phyloP scores from a whole-genome alignment of 2,888 invertebrate genomes.

The Eustalomyia histrio region DNA sequence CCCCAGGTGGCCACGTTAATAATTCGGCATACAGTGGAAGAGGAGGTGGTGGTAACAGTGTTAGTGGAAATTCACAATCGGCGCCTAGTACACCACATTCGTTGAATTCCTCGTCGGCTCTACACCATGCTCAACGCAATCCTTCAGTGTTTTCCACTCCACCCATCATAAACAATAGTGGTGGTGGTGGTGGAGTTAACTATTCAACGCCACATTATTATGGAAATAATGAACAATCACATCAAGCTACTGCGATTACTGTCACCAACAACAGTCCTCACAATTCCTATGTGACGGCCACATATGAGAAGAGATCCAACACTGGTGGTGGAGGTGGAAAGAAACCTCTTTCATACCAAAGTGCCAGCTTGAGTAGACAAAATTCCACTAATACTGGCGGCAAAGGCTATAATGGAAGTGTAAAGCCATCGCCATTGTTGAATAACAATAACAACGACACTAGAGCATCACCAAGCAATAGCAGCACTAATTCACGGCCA shows the following conservation, averaged over 20 bases:
- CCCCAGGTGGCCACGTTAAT: conserved; percentile 39
- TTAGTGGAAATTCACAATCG: conserved; percentile 75
- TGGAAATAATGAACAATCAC: conserved; percentile 67
- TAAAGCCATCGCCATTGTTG: conserved; percentile 71
- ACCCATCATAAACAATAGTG: conserved; percentile 73
- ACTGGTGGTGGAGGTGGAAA: conserved; percentile 61
- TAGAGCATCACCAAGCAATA: conserved; percentile 73
- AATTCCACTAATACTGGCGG: conserved; percentile 62
- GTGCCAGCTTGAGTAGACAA: conserved; percentile 63
- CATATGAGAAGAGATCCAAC: conserved; percentile 74
- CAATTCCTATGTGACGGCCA: conserved; percentile 65
- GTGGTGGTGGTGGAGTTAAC: conserved; percentile 60
- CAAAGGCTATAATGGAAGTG: conserved; percentile 66
- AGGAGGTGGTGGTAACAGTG: conserved; percentile 63
- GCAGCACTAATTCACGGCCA: conserved; percentile 69
- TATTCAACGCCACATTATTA: conserved; percentile 76
- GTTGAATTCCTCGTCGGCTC: conserved; percentile 63
- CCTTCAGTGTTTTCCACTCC: conserved; percentile 79
- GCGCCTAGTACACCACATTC: conserved; percentile 79
- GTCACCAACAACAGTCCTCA: conserved; percentile 64
- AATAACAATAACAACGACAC: conserved; percentile 72
- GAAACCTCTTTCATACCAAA: conserved; percentile 55
- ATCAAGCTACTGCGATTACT: conserved; percentile 20
- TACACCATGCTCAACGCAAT: conserved; percentile 71
- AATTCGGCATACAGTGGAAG: conserved; percentile 43